Conservation (phyloP, 2,888 invertebrate genomes). For the Leucania comma region DNA sequence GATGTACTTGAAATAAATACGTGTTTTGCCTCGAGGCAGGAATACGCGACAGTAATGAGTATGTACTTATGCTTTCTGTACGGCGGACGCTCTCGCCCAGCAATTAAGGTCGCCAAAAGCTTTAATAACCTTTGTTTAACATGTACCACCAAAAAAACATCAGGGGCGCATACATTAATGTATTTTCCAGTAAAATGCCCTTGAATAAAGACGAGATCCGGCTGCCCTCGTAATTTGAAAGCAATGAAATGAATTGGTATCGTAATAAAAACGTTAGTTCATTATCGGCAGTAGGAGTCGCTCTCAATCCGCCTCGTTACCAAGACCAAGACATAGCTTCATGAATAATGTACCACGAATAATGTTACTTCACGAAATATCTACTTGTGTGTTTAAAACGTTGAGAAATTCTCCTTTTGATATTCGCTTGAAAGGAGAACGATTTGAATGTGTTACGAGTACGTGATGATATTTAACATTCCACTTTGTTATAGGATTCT, state of each 20-base stretch:
- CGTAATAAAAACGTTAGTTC: slow-evolving; percentile 83
- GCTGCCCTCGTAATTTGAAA: slow-evolving; percentile 70
- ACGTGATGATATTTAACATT: slow-evolving; percentile 56
- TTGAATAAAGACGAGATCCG: slow-evolving; percentile 42
- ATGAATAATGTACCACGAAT: slow-evolving; percentile 88
- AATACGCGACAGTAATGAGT: slow-evolving; percentile 36
- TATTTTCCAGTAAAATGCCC: slow-evolving; percentile 48
- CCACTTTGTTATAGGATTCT: slow-evolving; percentile 59
- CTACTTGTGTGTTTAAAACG: slow-evolving; percentile 86
- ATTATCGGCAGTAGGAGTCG: slow-evolving; percentile 85
- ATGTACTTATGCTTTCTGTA: slow-evolving; percentile 37
- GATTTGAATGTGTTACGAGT: slow-evolving; percentile 74
- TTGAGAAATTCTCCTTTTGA: slow-evolving; percentile 82
- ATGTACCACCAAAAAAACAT: slow-evolving; percentile 48
- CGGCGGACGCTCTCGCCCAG: slow-evolving; percentile 29
- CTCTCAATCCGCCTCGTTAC: slow-evolving; percentile 86
- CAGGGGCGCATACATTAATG: slow-evolving; percentile 54
- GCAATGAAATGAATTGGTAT: slow-evolving; percentile 78
- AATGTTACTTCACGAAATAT: slow-evolving; percentile 84
- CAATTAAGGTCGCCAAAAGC: slow-evolving; percentile 53
- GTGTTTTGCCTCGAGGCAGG: slow-evolving; percentile 13
- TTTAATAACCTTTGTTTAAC: slow-evolving; percentile 57
- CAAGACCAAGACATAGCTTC: slow-evolving; percentile 83
- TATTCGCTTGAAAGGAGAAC: slow-evolving; percentile 73
- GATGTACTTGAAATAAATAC: slow-evolving; percentile 35